Evolutionary conservation across 1,140 invertebrate genomes (phyloP).

Genomic region (Geopemphigus sp.): DNA sequence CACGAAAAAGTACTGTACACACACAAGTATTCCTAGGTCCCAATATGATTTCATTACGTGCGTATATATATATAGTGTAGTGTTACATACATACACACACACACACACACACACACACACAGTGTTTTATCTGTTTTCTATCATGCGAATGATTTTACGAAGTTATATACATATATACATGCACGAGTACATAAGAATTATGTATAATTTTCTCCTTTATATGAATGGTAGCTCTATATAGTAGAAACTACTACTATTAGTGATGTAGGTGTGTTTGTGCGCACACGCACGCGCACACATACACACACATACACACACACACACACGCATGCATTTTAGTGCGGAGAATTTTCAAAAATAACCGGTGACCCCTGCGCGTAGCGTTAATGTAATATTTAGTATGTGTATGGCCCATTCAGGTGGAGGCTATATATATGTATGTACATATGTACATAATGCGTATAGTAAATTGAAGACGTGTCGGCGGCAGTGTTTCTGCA

Average conservation of each 20-base stretch:
- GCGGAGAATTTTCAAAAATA: neutral
- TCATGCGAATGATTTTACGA: neutral
- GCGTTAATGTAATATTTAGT: constrained; percentile 21
- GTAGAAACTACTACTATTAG: neutral
- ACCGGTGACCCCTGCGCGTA: neutral
- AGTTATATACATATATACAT: neutral
- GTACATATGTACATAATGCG: neutral
- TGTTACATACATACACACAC: too few species aligned
- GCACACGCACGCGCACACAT: neutral
- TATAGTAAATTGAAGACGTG: constrained; percentile 25
- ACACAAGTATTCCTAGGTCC: neutral
- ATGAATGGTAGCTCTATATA: neutral
- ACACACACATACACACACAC: neutral
- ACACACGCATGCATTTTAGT: too few species aligned
- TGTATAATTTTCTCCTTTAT: neutral
- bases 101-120: too few species aligned
- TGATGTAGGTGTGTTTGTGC: too few species aligned
- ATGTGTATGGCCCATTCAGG: too few species aligned
- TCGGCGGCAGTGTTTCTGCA: neutral
- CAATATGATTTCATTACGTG: neutral
- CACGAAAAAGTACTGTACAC: too few species aligned
- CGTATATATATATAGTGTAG: neutral
- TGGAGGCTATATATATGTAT: neutral
- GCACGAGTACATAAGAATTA: too few species aligned
- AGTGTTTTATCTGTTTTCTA: neutral